Conservation (phyloP, 1,140 invertebrate genomes). For the Nephotettix cincticeps region DNA sequence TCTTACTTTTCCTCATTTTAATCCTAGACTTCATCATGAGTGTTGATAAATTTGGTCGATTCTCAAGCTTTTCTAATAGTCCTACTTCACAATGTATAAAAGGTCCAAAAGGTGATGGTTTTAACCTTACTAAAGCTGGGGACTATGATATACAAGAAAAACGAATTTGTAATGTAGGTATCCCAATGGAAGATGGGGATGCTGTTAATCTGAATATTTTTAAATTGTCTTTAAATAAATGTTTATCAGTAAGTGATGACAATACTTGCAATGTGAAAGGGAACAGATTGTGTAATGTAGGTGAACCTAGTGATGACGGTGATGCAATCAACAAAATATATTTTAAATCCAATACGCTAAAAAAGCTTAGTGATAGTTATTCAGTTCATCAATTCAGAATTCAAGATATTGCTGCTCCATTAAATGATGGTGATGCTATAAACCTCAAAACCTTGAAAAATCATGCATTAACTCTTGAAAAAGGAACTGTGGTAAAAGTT, state of each 20-base stretch:
- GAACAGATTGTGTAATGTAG: neutral
- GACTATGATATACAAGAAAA: neutral
- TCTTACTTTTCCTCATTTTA: neutral
- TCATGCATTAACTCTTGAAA: too few relatives aligned
- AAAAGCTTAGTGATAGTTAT: too few relatives aligned
- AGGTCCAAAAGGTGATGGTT: constrained; percentile 2
- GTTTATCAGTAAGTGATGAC: neutral
- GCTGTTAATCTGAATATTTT: neutral
- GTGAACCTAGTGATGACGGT: neutral
- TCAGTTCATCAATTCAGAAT: too few relatives aligned
- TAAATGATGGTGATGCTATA: too few relatives aligned
- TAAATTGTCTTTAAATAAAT: neutral
- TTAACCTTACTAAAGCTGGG: neutral
- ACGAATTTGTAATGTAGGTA: neutral
- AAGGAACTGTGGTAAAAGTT: too few relatives aligned
- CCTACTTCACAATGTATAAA: too few relatives aligned
- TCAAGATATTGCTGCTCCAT: too few relatives aligned
- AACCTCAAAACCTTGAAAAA: too few relatives aligned
- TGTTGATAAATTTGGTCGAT: constrained; percentile 8
- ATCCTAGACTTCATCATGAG: neutral
- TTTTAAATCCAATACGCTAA: too few relatives aligned
- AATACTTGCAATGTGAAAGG: neutral
- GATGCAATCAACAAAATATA: constrained; percentile 6
- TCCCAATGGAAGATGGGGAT: neutral
- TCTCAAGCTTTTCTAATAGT: neutral